Percentiles rank a stretch among this genome's conserved stretches.
Evolutionary conservation across 2,113 vertebrate genomes (phyloP).

Genomic region (Holacanthus passer): DNA sequence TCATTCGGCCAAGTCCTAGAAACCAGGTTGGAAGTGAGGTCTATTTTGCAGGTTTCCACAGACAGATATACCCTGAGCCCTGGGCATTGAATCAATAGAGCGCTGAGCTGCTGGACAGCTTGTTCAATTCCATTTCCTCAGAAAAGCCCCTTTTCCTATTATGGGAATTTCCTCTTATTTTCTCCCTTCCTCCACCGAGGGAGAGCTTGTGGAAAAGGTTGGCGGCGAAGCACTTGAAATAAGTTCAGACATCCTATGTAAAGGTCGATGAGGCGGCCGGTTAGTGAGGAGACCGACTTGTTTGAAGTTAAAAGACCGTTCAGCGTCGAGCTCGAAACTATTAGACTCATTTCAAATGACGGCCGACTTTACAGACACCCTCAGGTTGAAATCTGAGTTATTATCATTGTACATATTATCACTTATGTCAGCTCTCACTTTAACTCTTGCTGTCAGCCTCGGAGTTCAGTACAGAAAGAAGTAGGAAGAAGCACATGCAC

Average conservation of each 20-base stretch:
- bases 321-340: neutral
- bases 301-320: conserved; percentile 22
- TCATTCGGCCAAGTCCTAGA: neutral
- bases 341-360: conserved; percentile 14
- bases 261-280: conserved; percentile 15
- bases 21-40: conserved; percentile 9
- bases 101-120: conserved; percentile 45
- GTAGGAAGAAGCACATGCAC: neutral
- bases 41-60: conserved; percentile 47
- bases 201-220: conserved; percentile 44
- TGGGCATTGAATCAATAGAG: conserved; percentile 47
- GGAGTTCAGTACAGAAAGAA: neutral
- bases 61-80: conserved; percentile 29
- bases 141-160: conserved; percentile 58
- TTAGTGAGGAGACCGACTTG: neutral
- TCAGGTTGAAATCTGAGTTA: neutral
- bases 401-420: neutral
- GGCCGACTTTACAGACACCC: neutral
- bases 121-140: conserved; percentile 72
- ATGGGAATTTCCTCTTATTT: conserved; percentile 57
- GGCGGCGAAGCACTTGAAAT: conserved; percentile 40
- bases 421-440: neutral
- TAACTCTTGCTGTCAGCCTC: neutral
- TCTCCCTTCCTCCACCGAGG: conserved; percentile 21
- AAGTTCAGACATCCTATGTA: conserved; percentile 24